Evolutionary conservation across 2,113 vertebrate species (phyloP).

Genomic region (Rattus norvegicus): DNA sequence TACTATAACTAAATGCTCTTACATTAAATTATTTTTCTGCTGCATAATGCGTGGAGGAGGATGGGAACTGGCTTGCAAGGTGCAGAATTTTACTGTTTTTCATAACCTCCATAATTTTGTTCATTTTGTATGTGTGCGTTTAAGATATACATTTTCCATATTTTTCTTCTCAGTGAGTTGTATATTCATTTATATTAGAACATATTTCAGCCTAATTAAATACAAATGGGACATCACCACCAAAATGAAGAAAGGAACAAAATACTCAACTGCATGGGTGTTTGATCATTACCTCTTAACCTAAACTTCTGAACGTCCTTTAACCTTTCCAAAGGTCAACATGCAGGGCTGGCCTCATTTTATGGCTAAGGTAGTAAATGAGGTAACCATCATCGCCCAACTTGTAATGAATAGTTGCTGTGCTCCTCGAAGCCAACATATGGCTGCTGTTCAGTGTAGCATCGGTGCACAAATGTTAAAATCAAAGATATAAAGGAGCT

Average conservation of each 20-base stretch:
- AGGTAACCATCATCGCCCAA: background rate
- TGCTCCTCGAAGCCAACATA: background rate
- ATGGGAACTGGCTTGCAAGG: background rate
- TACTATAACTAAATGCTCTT: background rate
- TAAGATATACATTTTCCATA: background rate
- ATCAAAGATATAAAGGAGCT: background rate
- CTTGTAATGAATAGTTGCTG: background rate
- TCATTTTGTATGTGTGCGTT: background rate
- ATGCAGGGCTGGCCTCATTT: background rate
- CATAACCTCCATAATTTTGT: background rate
- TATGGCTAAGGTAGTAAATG: background rate
- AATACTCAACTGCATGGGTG: background rate
- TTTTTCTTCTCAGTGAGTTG: background rate
- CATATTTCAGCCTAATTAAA: background rate
- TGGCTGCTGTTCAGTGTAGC: background rate
- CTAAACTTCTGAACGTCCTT: background rate
- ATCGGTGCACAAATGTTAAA: background rate
- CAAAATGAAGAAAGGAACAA: background rate
- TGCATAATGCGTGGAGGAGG: background rate
- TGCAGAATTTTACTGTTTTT: background rate
- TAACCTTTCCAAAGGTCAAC: constrained; percentile 5
- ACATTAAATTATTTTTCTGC: background rate
- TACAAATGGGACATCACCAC: background rate
- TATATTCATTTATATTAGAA: background rate
- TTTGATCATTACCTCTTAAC: background rate